phyloP scores from a whole-genome alignment of 2,888 invertebrate species.

The Xestia c-nigrum region DNA sequence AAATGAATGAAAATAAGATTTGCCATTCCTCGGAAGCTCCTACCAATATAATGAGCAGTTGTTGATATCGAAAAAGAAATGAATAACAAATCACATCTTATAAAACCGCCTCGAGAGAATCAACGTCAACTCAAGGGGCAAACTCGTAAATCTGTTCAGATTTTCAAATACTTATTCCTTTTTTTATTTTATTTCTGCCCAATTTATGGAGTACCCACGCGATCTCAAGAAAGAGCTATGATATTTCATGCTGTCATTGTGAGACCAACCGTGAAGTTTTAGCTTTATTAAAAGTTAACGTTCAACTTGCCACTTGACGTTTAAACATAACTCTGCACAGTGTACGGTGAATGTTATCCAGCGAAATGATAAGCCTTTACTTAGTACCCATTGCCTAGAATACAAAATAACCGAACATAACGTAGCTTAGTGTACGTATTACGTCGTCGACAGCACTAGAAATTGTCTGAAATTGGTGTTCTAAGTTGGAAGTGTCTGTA shows the following conservation, averaged over 20 bases:
- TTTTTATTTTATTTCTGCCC: constrained; percentile 68
- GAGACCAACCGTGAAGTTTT: constrained; percentile 78
- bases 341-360: constrained; percentile 15
- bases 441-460: constrained; percentile 47
- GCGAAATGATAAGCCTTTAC: constrained; percentile 39
- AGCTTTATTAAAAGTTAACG: constrained; percentile 78
- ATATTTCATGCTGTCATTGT: constrained; percentile 81
- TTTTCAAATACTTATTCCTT: constrained; percentile 67
- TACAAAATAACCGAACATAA: constrained; percentile 39
- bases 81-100: constrained; percentile 54
- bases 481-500: constrained; percentile 52
- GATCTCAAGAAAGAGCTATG: constrained; percentile 76
- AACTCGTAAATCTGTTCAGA: constrained; percentile 70
- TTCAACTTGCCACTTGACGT: constrained; percentile 53
- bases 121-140: constrained; percentile 47
- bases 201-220: constrained; percentile 74
- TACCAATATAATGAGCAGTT: constrained; percentile 36
- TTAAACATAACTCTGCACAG: constrained; percentile 31
- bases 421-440: constrained; percentile 36
- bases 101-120: constrained; percentile 41
- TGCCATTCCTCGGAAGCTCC: background rate
- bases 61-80: constrained; percentile 56
- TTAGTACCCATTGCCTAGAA: constrained; percentile 29
- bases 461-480: constrained; percentile 56
- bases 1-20: constrained; percentile 8